Conservation (phyloP, 2,888 invertebrate species). For the Scelioninae gen. 1 region DNA sequence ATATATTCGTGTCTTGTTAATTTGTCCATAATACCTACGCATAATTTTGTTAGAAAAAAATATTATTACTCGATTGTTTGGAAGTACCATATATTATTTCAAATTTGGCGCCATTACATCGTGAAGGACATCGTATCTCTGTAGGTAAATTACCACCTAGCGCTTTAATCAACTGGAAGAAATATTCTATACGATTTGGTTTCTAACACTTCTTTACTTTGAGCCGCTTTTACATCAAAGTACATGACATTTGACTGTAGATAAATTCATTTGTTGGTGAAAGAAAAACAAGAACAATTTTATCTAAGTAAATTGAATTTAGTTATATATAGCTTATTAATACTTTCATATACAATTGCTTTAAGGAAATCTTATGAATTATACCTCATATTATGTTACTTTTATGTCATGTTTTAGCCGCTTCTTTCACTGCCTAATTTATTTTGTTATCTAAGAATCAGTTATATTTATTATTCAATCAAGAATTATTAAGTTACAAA, state of each 20-base stretch:
- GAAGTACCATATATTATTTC: neutral
- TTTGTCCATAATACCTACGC: too few relatives aligned
- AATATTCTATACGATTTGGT: neutral
- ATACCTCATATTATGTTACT: neutral
- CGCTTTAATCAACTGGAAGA: constrained; percentile 10
- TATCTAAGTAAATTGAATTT: constrained; percentile 49
- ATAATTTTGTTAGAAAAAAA: too few relatives aligned
- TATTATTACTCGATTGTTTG: too few relatives aligned
- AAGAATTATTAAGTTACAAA: neutral
- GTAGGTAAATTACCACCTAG: constrained; percentile 42
- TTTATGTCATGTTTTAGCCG: neutral
- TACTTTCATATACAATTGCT: neutral
- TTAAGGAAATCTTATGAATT: neutral
- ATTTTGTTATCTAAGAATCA: neutral
- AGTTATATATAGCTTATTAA: neutral
- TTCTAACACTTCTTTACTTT: constrained; percentile 15
- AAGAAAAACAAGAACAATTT: constrained; percentile 44
- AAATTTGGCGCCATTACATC: constrained; percentile 18
- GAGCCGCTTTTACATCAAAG: constrained; percentile 8
- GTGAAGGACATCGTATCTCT: neutral
- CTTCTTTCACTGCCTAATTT: neutral
- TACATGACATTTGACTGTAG: constrained; percentile 47
- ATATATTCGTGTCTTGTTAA: too few relatives aligned
- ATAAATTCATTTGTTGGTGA: constrained; percentile 20
- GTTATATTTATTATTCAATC: neutral